phyloP scores from a whole-genome alignment of 2,113 vertebrate species.

The Lethenteron reissneri region DNA sequence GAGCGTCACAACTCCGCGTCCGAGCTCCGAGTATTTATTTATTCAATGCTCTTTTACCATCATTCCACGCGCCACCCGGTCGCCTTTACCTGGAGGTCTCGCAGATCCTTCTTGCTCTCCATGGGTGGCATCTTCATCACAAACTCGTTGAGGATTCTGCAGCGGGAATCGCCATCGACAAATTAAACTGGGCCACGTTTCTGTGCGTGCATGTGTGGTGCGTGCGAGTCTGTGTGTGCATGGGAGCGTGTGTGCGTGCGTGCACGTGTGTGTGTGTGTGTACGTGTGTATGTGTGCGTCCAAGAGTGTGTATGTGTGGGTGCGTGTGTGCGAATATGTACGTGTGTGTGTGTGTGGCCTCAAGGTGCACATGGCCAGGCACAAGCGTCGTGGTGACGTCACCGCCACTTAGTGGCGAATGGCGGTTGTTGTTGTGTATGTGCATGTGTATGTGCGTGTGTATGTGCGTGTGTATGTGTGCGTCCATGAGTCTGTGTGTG shows the following conservation, averaged over 20 bases:
- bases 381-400: too few species aligned
- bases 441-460: too few species aligned
- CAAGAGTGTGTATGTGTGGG: neutral
- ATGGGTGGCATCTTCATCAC: slow-evolving; percentile 57
- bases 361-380: too few species aligned
- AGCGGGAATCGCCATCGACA: slow-evolving; percentile 10
- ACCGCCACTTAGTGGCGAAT: too few species aligned
- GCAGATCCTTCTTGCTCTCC: slow-evolving; percentile 75
- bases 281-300: too few species aligned
- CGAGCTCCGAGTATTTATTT: too few species aligned
- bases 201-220: neutral
- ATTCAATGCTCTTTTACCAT: too few species aligned
- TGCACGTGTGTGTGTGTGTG: too few species aligned
- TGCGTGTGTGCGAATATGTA: neutral
- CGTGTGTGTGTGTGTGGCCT: too few species aligned
- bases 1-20: too few species aligned
- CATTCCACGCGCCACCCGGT: neutral
- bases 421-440: too few species aligned
- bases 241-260: too few species aligned
- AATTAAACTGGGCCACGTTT: neutral
- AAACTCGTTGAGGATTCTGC: slow-evolving; percentile 70
- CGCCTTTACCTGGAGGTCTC: slow-evolving; percentile 57
- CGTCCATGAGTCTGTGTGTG: slow-evolving; percentile 11
- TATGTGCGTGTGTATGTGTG: neutral
- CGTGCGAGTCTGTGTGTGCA: neutral